phyloP scores from a whole-genome alignment of 2,113 vertebrate species.

The Deroptyus accipitrinus region DNA sequence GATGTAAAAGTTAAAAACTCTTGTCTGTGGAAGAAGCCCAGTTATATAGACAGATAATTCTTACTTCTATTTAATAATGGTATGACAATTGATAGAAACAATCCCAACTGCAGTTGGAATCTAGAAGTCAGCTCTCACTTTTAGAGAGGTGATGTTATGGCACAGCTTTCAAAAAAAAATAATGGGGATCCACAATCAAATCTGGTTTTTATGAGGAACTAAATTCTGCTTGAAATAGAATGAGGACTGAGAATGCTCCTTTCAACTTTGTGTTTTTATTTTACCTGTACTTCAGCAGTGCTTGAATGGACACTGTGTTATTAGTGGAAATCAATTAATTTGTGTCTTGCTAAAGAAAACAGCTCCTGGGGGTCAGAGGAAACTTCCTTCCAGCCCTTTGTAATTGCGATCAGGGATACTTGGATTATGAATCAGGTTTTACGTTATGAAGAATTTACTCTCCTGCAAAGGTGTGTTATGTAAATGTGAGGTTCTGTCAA shows the following conservation, averaged over 20 bases:
- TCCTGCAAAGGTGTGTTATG: background rate
- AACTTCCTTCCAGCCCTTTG: background rate
- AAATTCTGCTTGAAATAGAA: background rate
- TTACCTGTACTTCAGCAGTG: background rate
- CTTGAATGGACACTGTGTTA: background rate
- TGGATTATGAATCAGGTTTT: background rate
- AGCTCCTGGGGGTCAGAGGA: background rate
- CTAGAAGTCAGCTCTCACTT: background rate
- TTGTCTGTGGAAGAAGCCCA: background rate
- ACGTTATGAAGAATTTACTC: background rate
- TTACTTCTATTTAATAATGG: background rate
- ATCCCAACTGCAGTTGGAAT: background rate
- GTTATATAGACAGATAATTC: background rate
- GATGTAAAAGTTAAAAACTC: background rate
- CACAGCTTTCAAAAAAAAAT: background rate
- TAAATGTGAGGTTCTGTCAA: conserved; percentile 3
- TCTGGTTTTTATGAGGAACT: background rate
- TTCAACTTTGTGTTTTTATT: background rate
- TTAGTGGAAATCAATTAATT: background rate
- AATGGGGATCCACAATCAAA: background rate
- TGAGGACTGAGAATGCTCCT: background rate
- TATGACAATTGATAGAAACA: background rate
- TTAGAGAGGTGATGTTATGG: background rate
- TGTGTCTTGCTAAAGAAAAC: background rate
- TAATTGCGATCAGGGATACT: background rate